Conservation (phyloP, 2,888 invertebrate genomes). For the Operophtera brumata region DNA sequence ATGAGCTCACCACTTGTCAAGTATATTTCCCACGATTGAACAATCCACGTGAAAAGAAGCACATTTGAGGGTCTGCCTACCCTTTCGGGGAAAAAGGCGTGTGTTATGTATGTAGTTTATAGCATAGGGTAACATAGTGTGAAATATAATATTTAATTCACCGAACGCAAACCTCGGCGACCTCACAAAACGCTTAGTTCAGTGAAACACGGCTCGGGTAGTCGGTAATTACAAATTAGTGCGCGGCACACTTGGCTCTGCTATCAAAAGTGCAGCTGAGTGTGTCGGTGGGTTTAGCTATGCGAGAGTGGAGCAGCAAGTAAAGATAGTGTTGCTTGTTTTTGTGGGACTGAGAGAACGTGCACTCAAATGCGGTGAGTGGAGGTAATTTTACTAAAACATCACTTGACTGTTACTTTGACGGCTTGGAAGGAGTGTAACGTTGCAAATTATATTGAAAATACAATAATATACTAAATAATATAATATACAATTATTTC, state of each 20-base stretch:
- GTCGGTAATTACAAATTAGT: conserved; percentile 67
- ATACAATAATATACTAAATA: too few relatives aligned
- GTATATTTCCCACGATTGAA: too few relatives aligned
- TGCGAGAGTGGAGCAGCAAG: conserved; percentile 32
- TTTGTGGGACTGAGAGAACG: not conserved
- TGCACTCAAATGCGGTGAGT: not conserved
- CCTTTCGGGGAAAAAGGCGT: too few relatives aligned
- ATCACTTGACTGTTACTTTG: too few relatives aligned
- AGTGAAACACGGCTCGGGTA: not conserved
- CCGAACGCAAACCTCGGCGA: not conserved
- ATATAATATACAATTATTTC: too few relatives aligned
- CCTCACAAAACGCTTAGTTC: not conserved
- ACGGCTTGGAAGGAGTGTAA: too few relatives aligned
- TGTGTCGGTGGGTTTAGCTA: conserved; percentile 46
- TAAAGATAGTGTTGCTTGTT: not conserved
- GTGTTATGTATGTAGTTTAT: too few relatives aligned
- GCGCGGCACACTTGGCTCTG: conserved; percentile 44
- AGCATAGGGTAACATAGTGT: not conserved
- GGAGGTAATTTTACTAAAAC: too few relatives aligned
- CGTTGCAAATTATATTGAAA: too few relatives aligned
- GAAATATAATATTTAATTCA: not conserved
- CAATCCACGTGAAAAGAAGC: too few relatives aligned
- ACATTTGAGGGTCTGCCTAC: too few relatives aligned
- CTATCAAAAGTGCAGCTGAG: conserved; percentile 60
- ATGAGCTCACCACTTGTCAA: too few relatives aligned